Evolutionary conservation across 2,797 vertebrate genomes (phyloP).

Genomic region (Dryobates pubescens): DNA sequence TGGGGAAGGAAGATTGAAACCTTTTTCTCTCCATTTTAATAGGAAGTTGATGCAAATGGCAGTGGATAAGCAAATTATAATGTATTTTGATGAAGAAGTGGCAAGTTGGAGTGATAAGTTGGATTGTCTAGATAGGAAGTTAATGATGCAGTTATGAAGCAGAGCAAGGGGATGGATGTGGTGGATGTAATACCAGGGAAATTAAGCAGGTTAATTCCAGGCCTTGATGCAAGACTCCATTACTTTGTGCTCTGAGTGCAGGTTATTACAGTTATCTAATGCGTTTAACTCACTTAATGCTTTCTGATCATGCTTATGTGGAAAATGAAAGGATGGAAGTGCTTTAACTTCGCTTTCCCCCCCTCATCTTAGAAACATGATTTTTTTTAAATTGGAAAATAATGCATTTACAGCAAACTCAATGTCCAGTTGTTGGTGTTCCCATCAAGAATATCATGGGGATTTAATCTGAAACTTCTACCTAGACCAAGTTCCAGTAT

Average conservation of each 20-base stretch:
- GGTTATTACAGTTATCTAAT: slow-evolving; percentile 41
- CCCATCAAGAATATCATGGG: not conserved
- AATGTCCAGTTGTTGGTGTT: not conserved
- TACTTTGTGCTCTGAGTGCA: slow-evolving; percentile 28
- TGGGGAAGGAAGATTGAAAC: slow-evolving; percentile 30
- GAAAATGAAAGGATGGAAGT: not conserved
- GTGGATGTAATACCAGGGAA: slow-evolving; percentile 12
- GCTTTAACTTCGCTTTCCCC: not conserved
- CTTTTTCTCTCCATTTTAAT: slow-evolving; percentile 8
- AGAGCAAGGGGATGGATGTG: slow-evolving; percentile 21
- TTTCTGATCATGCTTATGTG: not conserved
- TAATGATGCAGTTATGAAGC: slow-evolving; percentile 55
- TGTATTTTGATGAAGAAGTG: slow-evolving; percentile 46
- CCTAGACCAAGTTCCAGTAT: not conserved
- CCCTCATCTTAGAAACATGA: not conserved
- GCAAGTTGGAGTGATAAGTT: slow-evolving; percentile 30
- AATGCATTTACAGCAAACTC: not conserved
- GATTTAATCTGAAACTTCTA: not conserved
- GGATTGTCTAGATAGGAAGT: slow-evolving; percentile 42
- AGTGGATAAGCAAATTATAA: slow-evolving; percentile 46
- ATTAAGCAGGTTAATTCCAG: slow-evolving; percentile 63
- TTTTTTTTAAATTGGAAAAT: not conserved
- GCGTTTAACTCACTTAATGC: slow-evolving; percentile 33
- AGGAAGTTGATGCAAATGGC: slow-evolving; percentile 48
- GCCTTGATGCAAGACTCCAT: slow-evolving; percentile 36